Conservation (phyloP, 1,140 invertebrate species). For the Aphidius gifuensis region DNA sequence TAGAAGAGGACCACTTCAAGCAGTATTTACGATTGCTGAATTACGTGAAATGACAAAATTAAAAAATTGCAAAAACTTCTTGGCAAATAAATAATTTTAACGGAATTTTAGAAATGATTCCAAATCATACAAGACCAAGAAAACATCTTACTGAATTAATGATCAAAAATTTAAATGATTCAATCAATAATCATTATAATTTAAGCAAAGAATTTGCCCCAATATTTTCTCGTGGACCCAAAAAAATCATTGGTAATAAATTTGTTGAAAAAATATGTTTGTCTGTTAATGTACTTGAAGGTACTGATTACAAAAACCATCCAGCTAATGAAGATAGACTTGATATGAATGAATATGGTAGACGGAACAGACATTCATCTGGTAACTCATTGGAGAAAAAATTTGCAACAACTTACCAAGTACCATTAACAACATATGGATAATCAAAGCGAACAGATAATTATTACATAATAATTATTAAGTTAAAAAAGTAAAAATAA, state of each 20-base stretch:
- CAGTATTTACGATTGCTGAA: conserved; percentile 97
- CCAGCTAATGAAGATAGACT: too few relatives aligned
- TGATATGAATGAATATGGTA: too few relatives aligned
- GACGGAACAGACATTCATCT: too few relatives aligned
- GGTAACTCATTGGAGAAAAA: too few relatives aligned
- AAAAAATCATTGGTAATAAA: conserved; percentile 61
- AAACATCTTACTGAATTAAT: conserved; percentile 87
- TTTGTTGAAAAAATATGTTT: conserved; percentile 60
- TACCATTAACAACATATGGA: too few relatives aligned
- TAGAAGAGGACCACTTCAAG: conserved; percentile 91
- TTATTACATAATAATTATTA: too few relatives aligned
- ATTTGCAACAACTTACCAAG: too few relatives aligned
- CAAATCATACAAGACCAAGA: conserved; percentile 70
- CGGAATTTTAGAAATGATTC: conserved; percentile 54
- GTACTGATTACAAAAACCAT: conserved; percentile 57
- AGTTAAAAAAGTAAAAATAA: too few relatives aligned
- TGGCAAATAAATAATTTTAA: conserved; percentile 69
- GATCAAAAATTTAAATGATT: conserved; percentile 64
- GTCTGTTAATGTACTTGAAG: conserved; percentile 64
- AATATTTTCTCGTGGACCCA: conserved; percentile 75
- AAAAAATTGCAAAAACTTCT: conserved; percentile 60
- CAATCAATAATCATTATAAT: conserved; percentile 29
- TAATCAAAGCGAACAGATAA: too few relatives aligned
- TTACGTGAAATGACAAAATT: conserved; percentile 89
- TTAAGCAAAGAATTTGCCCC: conserved; percentile 62